Conservation (phyloP, 2,113 vertebrate species). For the Atlantisia rogersi region DNA sequence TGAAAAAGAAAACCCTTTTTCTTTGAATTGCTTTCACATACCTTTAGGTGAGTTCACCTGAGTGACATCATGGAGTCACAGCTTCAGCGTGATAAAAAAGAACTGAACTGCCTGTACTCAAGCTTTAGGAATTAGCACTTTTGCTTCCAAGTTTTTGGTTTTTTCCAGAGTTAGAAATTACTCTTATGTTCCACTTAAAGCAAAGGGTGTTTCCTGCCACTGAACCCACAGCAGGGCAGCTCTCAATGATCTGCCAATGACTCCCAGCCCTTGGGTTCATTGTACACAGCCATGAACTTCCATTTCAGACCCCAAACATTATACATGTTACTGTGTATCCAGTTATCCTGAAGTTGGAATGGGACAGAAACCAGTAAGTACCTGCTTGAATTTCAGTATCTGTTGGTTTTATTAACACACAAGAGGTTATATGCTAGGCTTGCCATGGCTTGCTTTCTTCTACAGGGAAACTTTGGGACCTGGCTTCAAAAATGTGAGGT, state of each 20-base stretch:
- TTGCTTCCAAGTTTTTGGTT: not conserved
- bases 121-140: accelerated
- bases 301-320: not conserved
- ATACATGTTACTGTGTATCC: not conserved
- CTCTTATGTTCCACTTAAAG: not conserved
- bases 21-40: not conserved
- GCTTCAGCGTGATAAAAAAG: not conserved
- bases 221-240: not conserved
- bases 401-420: not conserved
- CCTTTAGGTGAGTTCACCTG: not conserved
- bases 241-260: not conserved
- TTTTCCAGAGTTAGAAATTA: not conserved
- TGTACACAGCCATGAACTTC: not conserved
- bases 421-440: not conserved
- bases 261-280: not conserved
- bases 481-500: not conserved
- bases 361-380: not conserved
- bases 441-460: not conserved
- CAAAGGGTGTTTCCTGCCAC: not conserved
- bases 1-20: not conserved
- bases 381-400: not conserved
- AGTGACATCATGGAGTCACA: not conserved
- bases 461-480: not conserved
- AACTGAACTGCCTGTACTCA: not conserved
- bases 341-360: not conserved